phyloP scores from a whole-genome alignment of 2,888 invertebrate genomes.

The Synanthedon myopaeformis region DNA sequence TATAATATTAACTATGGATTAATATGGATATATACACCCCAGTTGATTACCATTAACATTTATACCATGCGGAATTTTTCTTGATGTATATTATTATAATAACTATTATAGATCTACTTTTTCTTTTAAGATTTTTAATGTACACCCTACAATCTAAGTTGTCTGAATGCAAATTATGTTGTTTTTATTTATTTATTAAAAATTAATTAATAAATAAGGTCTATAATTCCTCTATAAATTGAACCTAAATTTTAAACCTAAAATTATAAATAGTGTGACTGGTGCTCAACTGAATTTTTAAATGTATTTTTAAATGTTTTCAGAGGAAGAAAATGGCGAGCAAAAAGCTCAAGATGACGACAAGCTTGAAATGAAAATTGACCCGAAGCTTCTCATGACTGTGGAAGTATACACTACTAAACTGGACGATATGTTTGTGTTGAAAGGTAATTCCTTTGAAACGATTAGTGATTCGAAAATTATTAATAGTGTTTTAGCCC shows the following conservation, averaged over 20 bases:
- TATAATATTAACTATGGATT: no score
- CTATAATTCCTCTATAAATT: no score
- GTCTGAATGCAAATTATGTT: neutral
- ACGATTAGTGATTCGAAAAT: slow-evolving; percentile 21
- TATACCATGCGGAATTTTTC: no score
- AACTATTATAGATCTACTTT: slow-evolving; percentile 1
- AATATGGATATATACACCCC: no score
- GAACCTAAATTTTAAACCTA: no score
- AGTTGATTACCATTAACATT: no score
- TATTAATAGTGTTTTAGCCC: slow-evolving; percentile 26
- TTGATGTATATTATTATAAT: neutral
- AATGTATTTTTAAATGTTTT: neutral
- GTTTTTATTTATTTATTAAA: neutral
- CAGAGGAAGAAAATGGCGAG: neutral
- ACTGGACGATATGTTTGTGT: slow-evolving; percentile 40
- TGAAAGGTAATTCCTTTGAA: slow-evolving; percentile 17
- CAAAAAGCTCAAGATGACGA: slow-evolving; percentile 6
- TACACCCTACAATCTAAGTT: neutral
- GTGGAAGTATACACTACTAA: slow-evolving; percentile 44
- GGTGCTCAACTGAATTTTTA: neutral
- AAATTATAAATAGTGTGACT: no score
- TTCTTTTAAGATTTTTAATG: neutral
- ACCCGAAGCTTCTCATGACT: slow-evolving; percentile 44
- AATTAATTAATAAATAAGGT: no score
- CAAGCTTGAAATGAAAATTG: slow-evolving; percentile 22